Evolutionary conservation across 2,888 invertebrate species (phyloP), one percentile per base, ranked within the genome.

Genomic region (Abscondita cerata): DNA sequence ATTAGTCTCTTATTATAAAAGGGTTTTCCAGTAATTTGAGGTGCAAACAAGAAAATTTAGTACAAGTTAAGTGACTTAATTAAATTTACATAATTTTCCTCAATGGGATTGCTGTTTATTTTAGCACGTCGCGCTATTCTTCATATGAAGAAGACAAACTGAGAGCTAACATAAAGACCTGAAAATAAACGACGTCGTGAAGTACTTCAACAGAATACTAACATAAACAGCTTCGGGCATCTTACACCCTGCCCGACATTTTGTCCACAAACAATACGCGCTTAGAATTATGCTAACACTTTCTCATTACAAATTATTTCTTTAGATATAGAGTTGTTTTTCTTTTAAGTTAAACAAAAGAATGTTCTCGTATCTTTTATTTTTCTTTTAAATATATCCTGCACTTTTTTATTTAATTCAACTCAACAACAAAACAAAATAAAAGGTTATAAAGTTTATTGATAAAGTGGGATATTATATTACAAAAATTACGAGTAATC

Each of bases 251-350:
- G 52, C 67, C 66, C 68, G 65, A 71, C 68, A 72, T 72, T 71
- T 72, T 66, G 63, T 70, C 70, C 69, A 68, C 72, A 72, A 72
- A 72, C 70, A 72, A 70, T 70, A 70, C 72, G 72, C 70, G 70
- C 55, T 59, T 63, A 57, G 72, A 72, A 72, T 72, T 72, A 72
- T 70, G 72, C 70, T 70, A 71, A 72, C 69, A 65, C 60, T 68
- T 68, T 13, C 15, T 13, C 67, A 68, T 71, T 69, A 71, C 70
- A 72, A 70, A 70, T 71, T 68, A 68, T 69, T 66, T 64, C 64
- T 65, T 64, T 64, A 13, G 19, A 36, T 47, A 38, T 55, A 5
- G 4, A 25, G 2, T 25, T 25, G 4, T 25, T 25, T 25, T 25
- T 25, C 25, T 25, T 25, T 25, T 25, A 25, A 25, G 25, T 25